phyloP scores from a whole-genome alignment of 2,888 invertebrate genomes.

The Dryobotodes eremita region DNA sequence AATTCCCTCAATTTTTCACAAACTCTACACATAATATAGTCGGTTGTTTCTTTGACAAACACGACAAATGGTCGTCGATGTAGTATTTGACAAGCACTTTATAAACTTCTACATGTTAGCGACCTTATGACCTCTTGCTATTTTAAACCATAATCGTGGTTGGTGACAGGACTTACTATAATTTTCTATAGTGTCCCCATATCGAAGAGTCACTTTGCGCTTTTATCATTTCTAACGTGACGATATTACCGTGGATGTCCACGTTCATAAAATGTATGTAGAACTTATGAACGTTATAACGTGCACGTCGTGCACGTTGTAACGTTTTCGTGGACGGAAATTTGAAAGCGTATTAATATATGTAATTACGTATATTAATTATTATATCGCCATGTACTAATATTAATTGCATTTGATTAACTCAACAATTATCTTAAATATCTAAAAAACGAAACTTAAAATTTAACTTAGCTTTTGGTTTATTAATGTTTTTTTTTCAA shows the following conservation, averaged over 20 bases:
- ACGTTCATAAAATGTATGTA: neutral
- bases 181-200: neutral
- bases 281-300: too few relatives aligned
- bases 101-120: conserved; percentile 5
- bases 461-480: too few relatives aligned
- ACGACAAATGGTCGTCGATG: conserved; percentile 9
- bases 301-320: too few relatives aligned
- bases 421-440: neutral
- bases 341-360: neutral
- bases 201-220: too few relatives aligned
- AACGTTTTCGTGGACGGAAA: neutral
- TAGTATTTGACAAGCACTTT: conserved; percentile 32
- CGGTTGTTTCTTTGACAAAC: neutral
- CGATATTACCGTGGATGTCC: neutral
- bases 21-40: neutral
- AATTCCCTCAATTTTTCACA: conserved; percentile 29
- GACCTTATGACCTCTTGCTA: conserved; percentile 18
- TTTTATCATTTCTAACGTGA: neutral
- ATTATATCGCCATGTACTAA: neutral
- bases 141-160: neutral
- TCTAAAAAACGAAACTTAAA: neutral
- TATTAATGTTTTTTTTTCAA: too few relatives aligned
- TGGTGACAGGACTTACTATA: neutral
- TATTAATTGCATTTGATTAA: neutral
- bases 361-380: neutral